phyloP scores from a whole-genome alignment of 2,797 vertebrate species.

The Tragopan temminckii region DNA sequence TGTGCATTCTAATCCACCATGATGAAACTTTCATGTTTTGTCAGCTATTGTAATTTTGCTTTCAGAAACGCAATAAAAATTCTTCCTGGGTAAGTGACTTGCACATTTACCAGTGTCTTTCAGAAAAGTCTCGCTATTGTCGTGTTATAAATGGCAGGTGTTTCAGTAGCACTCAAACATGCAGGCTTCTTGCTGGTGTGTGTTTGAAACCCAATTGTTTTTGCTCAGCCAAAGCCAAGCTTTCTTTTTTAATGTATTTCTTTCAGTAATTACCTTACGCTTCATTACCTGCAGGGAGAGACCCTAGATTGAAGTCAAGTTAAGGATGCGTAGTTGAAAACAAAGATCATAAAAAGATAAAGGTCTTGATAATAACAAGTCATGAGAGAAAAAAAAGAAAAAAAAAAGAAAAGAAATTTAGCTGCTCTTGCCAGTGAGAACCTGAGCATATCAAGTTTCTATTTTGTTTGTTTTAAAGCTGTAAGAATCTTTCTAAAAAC shows the following conservation, averaged over 20 bases:
- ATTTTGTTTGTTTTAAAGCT: constrained; percentile 6
- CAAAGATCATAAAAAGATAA: constrained; percentile 52
- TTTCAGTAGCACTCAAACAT: constrained; percentile 75
- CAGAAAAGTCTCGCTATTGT: constrained; percentile 75
- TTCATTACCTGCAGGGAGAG: constrained; percentile 64
- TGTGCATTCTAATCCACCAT: constrained; percentile 74
- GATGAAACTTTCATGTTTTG: constrained; percentile 84
- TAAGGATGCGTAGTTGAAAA: constrained; percentile 52
- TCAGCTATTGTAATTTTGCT: constrained; percentile 86
- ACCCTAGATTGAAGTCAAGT: constrained; percentile 44
- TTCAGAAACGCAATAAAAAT: constrained; percentile 80
- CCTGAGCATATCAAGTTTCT: constrained; percentile 21
- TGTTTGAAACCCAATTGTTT: constrained; percentile 76
- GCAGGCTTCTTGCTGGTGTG: constrained; percentile 65
- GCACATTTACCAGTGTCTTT: constrained; percentile 75
- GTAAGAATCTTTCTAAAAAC: not conserved
- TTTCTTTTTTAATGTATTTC: constrained; percentile 51
- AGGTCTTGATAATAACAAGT: constrained; percentile 1
- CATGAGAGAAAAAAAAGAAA: not conserved
- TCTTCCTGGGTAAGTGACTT: constrained; percentile 79
- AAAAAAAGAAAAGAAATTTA: not conserved
- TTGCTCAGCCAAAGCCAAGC: constrained; percentile 74
- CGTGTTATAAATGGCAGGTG: constrained; percentile 67
- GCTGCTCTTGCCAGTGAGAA: not conserved
- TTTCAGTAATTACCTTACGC: constrained; percentile 78